These are phyloP conservation scores for Gnathonemus echidnorhynchus DNA, from an alignment of 2,113 vertebrate genomes.

Conservation along the genomic window DNA sequence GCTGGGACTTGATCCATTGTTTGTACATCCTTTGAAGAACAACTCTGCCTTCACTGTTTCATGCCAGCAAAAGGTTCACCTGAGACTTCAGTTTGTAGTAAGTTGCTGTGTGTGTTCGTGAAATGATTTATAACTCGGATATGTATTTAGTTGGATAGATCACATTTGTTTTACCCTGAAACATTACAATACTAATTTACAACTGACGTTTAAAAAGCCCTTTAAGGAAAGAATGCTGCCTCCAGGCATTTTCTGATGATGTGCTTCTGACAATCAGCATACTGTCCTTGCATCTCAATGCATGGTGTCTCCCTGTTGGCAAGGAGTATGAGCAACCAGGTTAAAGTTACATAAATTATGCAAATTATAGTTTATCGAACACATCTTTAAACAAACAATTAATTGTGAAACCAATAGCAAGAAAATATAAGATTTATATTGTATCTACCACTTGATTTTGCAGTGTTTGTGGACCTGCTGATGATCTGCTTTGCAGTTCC, in stretches of 20 bases:
- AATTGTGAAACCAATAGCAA: background rate
- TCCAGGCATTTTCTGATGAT: background rate
- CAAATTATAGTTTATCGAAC: background rate
- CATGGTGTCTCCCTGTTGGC: background rate
- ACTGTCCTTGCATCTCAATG: background rate
- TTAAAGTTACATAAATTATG: background rate
- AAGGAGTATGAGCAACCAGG: background rate
- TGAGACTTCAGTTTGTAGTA: background rate
- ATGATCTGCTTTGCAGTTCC: background rate
- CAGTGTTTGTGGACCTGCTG: background rate
- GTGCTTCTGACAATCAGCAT: background rate
- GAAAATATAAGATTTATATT: background rate
- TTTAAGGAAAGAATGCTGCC: background rate
- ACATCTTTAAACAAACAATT: background rate
- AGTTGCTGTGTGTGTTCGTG: background rate
- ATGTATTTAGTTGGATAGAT: background rate
- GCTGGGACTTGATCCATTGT: background rate
- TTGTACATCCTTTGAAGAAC: background rate
- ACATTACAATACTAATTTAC: background rate
- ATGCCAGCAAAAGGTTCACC: background rate
- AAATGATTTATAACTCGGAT: background rate
- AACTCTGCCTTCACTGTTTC: background rate
- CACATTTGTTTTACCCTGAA: background rate
- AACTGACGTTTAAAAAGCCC: background rate
- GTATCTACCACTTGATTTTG: background rate